These are phyloP conservation scores for Paramormyrops hopkinsi DNA, from an alignment of 2,797 vertebrate species.

Conservation along the genomic window DNA sequence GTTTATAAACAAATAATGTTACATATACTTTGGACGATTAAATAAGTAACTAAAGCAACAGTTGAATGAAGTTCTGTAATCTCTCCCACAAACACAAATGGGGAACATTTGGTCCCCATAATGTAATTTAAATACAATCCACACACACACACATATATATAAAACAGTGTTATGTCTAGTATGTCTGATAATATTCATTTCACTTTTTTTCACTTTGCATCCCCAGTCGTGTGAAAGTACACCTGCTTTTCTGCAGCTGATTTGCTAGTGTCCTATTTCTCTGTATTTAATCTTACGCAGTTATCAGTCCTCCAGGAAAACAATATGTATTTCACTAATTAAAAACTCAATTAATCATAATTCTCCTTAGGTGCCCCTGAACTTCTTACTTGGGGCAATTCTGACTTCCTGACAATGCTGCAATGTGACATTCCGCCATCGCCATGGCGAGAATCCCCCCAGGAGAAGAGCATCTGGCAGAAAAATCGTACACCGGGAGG, in stretches of 20 bases:
- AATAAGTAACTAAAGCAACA: background rate
- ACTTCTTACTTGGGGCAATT: background rate
- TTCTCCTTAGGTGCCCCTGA: background rate
- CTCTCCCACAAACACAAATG: background rate
- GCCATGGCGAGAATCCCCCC: slow-evolving; percentile 41
- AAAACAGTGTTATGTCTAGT: background rate
- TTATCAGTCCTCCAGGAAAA: background rate
- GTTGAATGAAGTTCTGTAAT: background rate
- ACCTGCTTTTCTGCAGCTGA: background rate
- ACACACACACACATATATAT: background rate
- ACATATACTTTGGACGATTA: background rate
- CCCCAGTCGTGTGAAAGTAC: background rate
- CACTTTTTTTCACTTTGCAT: background rate
- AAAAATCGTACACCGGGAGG: slow-evolving; percentile 37
- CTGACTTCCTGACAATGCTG: background rate
- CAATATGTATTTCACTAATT: background rate
- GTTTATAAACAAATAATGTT: background rate
- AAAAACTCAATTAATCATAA: background rate
- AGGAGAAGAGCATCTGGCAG: slow-evolving; percentile 43
- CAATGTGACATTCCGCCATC: slow-evolving; percentile 5
- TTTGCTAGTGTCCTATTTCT: background rate
- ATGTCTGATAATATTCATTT: background rate
- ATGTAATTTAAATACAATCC: background rate
- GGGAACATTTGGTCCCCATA: background rate
- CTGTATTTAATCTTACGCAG: background rate